phyloP scores from a whole-genome alignment of 2,888 invertebrate genomes.

The Bombylius major region DNA sequence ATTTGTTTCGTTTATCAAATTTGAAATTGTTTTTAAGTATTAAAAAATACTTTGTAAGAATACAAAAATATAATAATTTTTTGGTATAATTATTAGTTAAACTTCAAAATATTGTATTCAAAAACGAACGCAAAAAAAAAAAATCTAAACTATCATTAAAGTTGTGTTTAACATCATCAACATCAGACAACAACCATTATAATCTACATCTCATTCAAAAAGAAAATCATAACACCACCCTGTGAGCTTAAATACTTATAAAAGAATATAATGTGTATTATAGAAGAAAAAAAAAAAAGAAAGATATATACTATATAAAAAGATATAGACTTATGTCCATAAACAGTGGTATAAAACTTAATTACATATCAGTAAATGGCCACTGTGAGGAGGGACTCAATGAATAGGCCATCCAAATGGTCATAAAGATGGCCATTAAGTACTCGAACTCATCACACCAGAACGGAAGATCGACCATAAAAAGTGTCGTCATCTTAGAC shows the following conservation, averaged over 20 bases:
- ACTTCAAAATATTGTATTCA: neutral
- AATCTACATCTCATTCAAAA: neutral
- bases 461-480: slow-evolving; percentile 10
- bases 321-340: slow-evolving; percentile 6
- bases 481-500: slow-evolving; percentile 12
- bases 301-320: neutral
- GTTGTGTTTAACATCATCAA: too few species aligned
- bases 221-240: neutral
- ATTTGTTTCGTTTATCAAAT: too few species aligned
- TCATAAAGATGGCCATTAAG: slow-evolving; percentile 14
- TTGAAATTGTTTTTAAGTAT: too few species aligned
- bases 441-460: slow-evolving; percentile 12
- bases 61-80: too few species aligned
- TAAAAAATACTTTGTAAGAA: too few species aligned
- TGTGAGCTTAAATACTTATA: neutral
- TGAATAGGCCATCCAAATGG: slow-evolving; percentile 9
- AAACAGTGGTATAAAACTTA: slow-evolving; percentile 13
- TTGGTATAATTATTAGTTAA: neutral
- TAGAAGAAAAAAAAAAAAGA: neutral
- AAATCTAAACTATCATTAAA: too few species aligned
- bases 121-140: too few species aligned
- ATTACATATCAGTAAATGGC: slow-evolving; percentile 13
- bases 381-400: slow-evolving; percentile 7
- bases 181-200: too few species aligned
- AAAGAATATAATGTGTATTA: neutral